Evolutionary conservation across 2,888 invertebrate genomes (phyloP).

Genomic region (Rugalucina vietnamica): DNA sequence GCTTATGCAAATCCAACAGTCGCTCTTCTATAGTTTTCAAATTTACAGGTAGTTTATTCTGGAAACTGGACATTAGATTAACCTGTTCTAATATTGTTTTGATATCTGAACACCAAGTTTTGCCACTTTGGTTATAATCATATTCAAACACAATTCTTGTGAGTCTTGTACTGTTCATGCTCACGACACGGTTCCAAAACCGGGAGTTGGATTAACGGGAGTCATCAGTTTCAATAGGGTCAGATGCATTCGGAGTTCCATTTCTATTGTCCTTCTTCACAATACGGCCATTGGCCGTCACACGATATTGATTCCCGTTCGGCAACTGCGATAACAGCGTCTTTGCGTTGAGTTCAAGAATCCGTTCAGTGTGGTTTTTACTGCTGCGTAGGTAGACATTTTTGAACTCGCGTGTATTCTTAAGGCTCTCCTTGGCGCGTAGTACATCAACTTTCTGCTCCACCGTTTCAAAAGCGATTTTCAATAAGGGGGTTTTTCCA

Average conservation of each 20-base stretch:
- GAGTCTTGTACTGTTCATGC: not conserved
- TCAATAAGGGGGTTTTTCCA: not conserved
- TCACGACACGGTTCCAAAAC: not conserved
- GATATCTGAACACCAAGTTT: not conserved
- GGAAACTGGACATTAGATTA: not conserved
- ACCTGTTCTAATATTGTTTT: not conserved
- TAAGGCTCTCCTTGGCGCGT: not conserved
- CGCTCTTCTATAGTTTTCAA: not conserved
- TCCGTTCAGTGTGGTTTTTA: not conserved
- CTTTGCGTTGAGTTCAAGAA: not conserved
- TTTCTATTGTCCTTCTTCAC: not conserved
- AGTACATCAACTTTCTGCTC: not conserved
- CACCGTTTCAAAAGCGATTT: not conserved
- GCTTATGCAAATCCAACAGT: not conserved
- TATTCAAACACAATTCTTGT: slow-evolving; percentile 19
- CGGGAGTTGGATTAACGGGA: not conserved
- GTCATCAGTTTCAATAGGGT: not conserved
- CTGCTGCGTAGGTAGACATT: not conserved
- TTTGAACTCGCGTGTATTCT: not conserved
- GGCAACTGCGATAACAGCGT: not conserved
- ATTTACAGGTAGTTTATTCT: not conserved
- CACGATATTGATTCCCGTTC: not conserved
- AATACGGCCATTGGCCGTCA: not conserved
- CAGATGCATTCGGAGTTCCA: not conserved
- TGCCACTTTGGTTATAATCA: slow-evolving; percentile 20